phyloP scores from a whole-genome alignment of 2,113 vertebrate genomes.

The Lophura nycthemera region DNA sequence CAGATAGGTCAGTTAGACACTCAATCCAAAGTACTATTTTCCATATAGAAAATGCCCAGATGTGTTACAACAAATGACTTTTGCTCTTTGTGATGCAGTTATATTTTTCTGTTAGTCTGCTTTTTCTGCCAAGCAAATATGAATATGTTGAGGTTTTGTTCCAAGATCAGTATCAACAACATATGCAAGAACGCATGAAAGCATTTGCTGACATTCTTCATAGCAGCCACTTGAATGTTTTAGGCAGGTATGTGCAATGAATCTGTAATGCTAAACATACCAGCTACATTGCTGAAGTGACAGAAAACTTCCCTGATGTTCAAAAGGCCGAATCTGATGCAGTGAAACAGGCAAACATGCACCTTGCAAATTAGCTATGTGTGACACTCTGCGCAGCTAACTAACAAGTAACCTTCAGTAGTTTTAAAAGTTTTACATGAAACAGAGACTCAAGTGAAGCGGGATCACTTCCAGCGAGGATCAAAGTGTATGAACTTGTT shows the following conservation, averaged over 20 bases:
- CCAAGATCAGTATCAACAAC: not conserved
- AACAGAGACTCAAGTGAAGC: not conserved
- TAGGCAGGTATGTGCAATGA: not conserved
- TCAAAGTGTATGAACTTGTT: not conserved
- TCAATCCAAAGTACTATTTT: not conserved
- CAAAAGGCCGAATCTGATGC: not conserved
- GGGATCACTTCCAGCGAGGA: not conserved
- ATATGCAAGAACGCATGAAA: not conserved
- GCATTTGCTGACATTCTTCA: not conserved
- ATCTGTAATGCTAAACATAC: not conserved
- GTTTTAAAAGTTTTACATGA: not conserved
- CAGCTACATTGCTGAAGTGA: not conserved
- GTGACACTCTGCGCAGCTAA: not conserved
- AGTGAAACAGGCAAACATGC: not conserved
- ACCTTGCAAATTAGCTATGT: not conserved
- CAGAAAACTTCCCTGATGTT: not conserved
- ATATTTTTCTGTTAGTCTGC: not conserved
- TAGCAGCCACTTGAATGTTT: not conserved
- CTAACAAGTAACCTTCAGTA: not conserved
- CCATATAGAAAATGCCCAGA: not conserved
- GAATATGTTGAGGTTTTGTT: slow-evolving; percentile 1
- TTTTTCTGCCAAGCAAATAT: not conserved
- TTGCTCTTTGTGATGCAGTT: not conserved
- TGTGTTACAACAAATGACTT: not conserved
- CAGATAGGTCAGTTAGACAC: not conserved